Percentiles rank a stretch among this genome's conserved stretches.
Evolutionary conservation across 2,113 vertebrate genomes (phyloP).

Genomic region (Axis porcinus): DNA sequence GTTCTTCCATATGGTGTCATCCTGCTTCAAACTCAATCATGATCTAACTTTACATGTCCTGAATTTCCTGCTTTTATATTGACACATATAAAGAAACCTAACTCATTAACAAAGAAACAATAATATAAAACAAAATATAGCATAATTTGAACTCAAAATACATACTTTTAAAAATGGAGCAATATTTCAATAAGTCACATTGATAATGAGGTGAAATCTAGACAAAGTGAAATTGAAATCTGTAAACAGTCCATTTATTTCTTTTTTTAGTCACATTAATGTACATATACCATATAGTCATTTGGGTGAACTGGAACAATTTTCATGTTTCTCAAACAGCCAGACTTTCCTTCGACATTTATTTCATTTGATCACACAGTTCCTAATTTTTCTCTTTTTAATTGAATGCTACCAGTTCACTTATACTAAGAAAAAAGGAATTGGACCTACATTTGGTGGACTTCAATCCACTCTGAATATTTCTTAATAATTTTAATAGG

Average conservation of each 20-base stretch:
- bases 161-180: background rate
- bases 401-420: background rate
- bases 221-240: background rate
- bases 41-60: background rate
- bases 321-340: background rate
- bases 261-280: background rate
- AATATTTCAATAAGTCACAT: background rate
- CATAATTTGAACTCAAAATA: background rate
- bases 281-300: background rate
- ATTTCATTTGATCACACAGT: background rate
- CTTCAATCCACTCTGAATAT: background rate
- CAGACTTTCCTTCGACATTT: background rate
- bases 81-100: background rate
- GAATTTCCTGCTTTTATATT: background rate
- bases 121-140: background rate
- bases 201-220: background rate
- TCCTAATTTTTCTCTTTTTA: background rate
- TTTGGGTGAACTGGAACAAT: background rate
- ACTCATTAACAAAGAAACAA: background rate
- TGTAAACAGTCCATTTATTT: background rate
- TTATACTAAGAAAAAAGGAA: background rate
- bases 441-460: background rate
- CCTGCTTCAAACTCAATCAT: background rate
- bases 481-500: slow-evolving; percentile 15
- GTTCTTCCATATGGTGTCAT: background rate